Base-by-base conservation (phyloP, 2,113 vertebrate genomes). In the Etia nguti region DNA sequence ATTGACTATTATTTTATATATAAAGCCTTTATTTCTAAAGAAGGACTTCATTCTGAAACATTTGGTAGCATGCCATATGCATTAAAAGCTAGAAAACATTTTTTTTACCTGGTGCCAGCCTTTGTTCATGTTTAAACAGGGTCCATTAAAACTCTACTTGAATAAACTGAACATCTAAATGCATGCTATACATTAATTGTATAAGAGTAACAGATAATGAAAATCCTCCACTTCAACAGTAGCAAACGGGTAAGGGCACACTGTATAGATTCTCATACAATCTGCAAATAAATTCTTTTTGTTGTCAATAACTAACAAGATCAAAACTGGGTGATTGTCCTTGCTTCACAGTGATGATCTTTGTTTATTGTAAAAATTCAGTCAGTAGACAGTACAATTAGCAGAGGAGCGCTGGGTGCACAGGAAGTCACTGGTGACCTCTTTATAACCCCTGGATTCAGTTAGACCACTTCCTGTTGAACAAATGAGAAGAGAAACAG, bases 371-470 rank as follows among this genome's bases (percentile, higher is more conserved):
- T 8, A 13, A 36, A 43, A 12, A 6, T 20, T 54, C 16, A 29
- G 16, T 48, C 80, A 73, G 70, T 95, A 95, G 50, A 95, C n/a
- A 2, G 94, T 93, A 79, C 96, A 97, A 89, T 97, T 95, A 18
- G 96, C 95, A 34, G 92, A 89, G 10, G 95, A 96, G 12, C 95
- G 94, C 43, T 97, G 96, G 20, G 96, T 97, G 65, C 96, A 96
- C 62, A 95, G 62, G 85, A 96, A 96, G 87, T 96, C 95, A 90
- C 95, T 97, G 90, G 96, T 96, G 16, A 96, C 86, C 88, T 97
- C 96, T 75, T 68, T 94, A 85, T 96, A 96, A 46, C 95, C 95
- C 22, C 94, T 90, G 57, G 88, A 94, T 48, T 93, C 88, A 15
- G 92, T 96, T 3, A 96, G 93, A 73, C 93, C 83, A 93, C 96